These are phyloP conservation scores for Mallateleia sp. DNA, from an alignment of 2,888 invertebrate species.

Conservation along the genomic window DNA sequence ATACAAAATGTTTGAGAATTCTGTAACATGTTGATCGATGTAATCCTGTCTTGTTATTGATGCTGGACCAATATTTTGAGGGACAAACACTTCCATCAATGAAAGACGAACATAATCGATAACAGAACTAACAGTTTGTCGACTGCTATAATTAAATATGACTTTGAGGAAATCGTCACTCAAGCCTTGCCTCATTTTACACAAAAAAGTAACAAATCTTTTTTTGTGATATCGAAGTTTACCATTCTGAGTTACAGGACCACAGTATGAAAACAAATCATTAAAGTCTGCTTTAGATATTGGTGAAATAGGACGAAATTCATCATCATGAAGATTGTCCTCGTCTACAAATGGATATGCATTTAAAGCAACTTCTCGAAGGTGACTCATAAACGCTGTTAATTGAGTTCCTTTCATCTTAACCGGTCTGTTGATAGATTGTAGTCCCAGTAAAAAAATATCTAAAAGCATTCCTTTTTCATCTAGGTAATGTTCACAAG, in stretches of 20 bases:
- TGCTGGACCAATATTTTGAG: constrained; percentile 28
- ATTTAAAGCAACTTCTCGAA: constrained; percentile 5
- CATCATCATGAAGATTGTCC: too few species aligned
- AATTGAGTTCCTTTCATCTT: constrained; percentile 31
- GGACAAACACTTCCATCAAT: constrained; percentile 12
- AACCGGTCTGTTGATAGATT: constrained; percentile 35
- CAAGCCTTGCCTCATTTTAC: too few species aligned
- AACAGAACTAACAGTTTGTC: constrained; percentile 43
- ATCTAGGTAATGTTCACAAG: constrained; percentile 56
- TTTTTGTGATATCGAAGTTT: too few species aligned
- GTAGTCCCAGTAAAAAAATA: constrained; percentile 24
- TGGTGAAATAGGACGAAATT: too few species aligned
- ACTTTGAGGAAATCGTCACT: too few species aligned
- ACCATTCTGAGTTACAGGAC: too few species aligned
- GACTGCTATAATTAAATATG: constrained; percentile 34
- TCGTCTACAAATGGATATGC: constrained; percentile 16
- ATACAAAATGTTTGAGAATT: constrained; percentile 32
- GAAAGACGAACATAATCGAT: neutral
- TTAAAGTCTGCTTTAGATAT: too few species aligned
- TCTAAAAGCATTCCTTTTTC: constrained; percentile 21
- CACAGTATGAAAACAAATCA: too few species aligned
- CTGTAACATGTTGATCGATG: constrained; percentile 44
- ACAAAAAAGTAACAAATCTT: too few species aligned
- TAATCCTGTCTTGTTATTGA: constrained; percentile 22
- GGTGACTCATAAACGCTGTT: constrained; percentile 9